Evolutionary conservation across 2,113 vertebrate genomes (phyloP), one percentile per base, ranked within the genome.

Genomic region (Hypomesus transpacificus): DNA sequence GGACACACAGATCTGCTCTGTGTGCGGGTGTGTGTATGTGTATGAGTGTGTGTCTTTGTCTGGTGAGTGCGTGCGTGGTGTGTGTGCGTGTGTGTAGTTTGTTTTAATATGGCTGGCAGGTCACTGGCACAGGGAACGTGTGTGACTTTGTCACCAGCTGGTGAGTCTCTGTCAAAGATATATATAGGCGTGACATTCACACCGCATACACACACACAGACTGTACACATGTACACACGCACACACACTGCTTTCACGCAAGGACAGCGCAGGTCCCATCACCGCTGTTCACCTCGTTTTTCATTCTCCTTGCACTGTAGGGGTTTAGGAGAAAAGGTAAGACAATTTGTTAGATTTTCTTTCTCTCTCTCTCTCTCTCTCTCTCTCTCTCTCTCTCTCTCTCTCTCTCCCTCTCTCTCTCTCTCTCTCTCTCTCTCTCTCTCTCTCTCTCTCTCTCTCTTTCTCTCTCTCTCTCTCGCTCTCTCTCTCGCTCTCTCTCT

Each of bases 61-160:
- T 18, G 9, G 24, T 77, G 22, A 62, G 21, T 13, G 39, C 39
- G 8, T 9, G 7, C 9, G 39, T 13, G 39, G 26, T 69, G 54
- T 59, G 68, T 69, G 68, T 69, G 68, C 34, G 67, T 69, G 67
- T 20, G 67, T 58, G 67, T 34, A 7, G 16, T n/a, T 34, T 34
- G 31, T 34, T 7, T 5, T 34, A 7, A 34, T 59, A 64, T 66
- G 6, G 1, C 0, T 21, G 9, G 22, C 54, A 0, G 11, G 60
- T 62, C 26, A 8, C 22, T 59, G 9, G 57, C 39, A 69, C 66
- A 60, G 54, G 20, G 60, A 16, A 17, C 75, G 22, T 46, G 70
- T 68, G 31, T 75, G 74, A 77, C 69, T 77, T 56, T 77, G 56
- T 75, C 62, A 69, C 72, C 58, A 77, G 76, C 76, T 60, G 71